Base-by-base conservation (phyloP, 2,888 invertebrate genomes). In the Lycophotia porphyrea region DNA sequence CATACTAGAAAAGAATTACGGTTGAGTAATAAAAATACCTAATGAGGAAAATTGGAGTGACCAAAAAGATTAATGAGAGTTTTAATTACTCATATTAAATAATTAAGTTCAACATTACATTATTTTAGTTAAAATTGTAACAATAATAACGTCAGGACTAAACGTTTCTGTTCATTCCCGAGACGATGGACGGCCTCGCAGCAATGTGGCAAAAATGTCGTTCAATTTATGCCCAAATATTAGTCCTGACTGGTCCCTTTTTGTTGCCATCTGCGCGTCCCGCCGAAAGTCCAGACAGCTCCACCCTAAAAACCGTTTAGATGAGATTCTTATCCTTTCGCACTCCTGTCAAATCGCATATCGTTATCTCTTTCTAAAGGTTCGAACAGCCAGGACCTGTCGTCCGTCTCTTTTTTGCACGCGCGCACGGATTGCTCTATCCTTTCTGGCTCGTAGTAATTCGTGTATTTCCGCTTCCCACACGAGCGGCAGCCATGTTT, bases 221-320 rank as follows among this genome's bases (percentile, higher is more conserved):
- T 95, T 95, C 96, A 95, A 96, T 95, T 95, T 96, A 95, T 95
- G 92, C 95, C 95, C 93, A 93, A 96, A 95, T 94, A 94, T 94
- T 93, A 91, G 93, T 92, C 94, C 92, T 91, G 94, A 92, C 94
- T 93, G 93, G 93, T 94, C 94, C 95, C 95, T 96, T 96, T 96
- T 95, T 96, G 95, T 95, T 94, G 91, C 93, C 96, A 96, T 96
- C 96, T 96, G 96, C 96, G 93, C 93, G 93, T 91, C 92, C 92
- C 91, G 91, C 91, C 93, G 90, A 94, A 93, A 93, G 91, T 95
- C 95, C 95, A 96, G 95, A 96, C 96, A 95, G 95, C 96, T 96
- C 96, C 96, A 96, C 96, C 96, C 96, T 96, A 95, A 95, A 95
- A 96, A 95, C 94, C 93, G 94, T 95, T 96, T 95, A 94, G 93